Percentiles rank a stretch among this genome's conserved stretches.
These are phyloP conservation scores for Aproaerema taeniolella DNA, from an alignment of 2,888 invertebrate genomes.

Conservation along the genomic window DNA sequence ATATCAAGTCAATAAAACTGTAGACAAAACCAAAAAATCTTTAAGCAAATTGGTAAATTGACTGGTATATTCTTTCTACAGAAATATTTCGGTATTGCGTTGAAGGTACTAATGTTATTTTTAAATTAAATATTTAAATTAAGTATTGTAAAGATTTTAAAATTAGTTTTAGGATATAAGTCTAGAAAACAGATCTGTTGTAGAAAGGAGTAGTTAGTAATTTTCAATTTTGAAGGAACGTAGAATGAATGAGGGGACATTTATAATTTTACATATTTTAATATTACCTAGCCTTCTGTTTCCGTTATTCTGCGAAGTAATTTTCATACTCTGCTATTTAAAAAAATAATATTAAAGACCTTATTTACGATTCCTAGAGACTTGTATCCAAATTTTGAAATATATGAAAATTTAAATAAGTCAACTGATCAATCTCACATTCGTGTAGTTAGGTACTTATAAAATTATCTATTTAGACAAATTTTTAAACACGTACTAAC, in stretches of 20 bases:
- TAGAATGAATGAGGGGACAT: no score
- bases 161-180: slow-evolving; percentile 19
- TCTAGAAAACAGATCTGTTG: slow-evolving; percentile 17
- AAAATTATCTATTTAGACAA: slow-evolving; percentile 43
- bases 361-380: slow-evolving; percentile 10
- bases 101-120: no score
- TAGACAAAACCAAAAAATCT: no score
- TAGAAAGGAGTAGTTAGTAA: slow-evolving; percentile 19
- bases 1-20: no score
- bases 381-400: slow-evolving; percentile 25
- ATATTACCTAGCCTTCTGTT: background rate
- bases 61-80: no score
- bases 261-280: no score
- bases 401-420: slow-evolving; percentile 32
- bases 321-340: slow-evolving; percentile 5
- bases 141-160: slow-evolving; percentile 10
- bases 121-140: no score
- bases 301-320: background rate
- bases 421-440: slow-evolving; percentile 38
- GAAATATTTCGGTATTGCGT: no score
- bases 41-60: no score
- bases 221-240: slow-evolving; percentile 14
- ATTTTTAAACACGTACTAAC: slow-evolving; percentile 42
- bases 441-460: slow-evolving; percentile 55
- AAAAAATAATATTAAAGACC: slow-evolving; percentile 3